Evolutionary conservation across 2,797 vertebrate genomes (phyloP).

Genomic region (Macrochelys suwanniensis): DNA sequence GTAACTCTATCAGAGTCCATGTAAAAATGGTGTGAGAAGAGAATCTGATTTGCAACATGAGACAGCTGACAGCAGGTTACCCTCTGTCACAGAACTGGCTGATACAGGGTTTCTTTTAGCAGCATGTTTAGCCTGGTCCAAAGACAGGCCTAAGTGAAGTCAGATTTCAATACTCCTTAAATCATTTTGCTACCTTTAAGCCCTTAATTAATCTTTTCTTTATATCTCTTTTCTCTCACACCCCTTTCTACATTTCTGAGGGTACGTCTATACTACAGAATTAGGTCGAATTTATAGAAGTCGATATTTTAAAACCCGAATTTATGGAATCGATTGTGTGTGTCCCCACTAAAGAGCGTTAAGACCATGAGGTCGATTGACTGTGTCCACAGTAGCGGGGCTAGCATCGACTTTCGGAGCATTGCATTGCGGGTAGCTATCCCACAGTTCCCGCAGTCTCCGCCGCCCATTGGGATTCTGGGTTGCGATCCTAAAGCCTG

Average conservation of each 20-base stretch:
- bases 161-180: constrained; percentile 53
- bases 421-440: no score
- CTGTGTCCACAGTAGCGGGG: no score
- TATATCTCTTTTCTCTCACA: constrained; percentile 19
- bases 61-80: fast-evolving
- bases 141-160: neutral
- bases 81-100: neutral
- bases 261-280: no score
- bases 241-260: constrained; percentile 38
- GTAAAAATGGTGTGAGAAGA: neutral
- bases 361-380: no score
- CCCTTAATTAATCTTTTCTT: constrained; percentile 59
- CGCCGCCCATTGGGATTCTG: no score
- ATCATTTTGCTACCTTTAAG: constrained; percentile 48
- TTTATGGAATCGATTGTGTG: no score
- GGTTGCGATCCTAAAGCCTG: no score
- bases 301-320: no score
- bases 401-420: no score
- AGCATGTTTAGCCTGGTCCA: neutral
- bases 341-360: no score
- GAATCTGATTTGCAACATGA: neutral
- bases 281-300: no score
- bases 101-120: neutral
- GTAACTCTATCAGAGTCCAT: fast-evolving
- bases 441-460: no score